Conservation (phyloP, 2,888 invertebrate genomes). For the Synergus laeviventris region DNA sequence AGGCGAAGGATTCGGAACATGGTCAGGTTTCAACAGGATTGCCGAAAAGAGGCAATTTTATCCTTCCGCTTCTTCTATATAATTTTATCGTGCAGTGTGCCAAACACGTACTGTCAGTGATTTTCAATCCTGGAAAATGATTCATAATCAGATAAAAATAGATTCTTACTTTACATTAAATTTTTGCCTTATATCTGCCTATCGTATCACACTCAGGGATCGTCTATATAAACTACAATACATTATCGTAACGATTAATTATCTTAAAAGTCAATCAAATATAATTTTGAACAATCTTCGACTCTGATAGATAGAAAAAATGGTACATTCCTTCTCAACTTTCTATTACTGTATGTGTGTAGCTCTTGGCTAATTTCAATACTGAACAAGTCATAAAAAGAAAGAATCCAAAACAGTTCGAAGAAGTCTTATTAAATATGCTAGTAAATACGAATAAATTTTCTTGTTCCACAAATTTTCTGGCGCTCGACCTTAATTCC, state of each 20-base stretch:
- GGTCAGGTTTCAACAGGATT: neutral
- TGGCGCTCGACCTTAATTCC: neutral
- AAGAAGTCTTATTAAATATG: neutral
- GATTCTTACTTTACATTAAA: neutral
- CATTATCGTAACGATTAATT: neutral
- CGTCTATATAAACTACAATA: too few relatives aligned
- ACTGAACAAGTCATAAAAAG: neutral
- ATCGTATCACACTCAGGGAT: too few relatives aligned
- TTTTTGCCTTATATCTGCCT: too few relatives aligned
- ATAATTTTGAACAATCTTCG: neutral
- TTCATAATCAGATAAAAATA: neutral
- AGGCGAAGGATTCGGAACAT: conserved; percentile 29
- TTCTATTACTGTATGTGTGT: neutral
- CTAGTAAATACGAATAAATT: neutral
- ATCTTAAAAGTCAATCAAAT: neutral
- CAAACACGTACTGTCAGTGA: neutral
- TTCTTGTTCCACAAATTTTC: neutral
- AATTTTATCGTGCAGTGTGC: neutral
- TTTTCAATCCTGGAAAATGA: neutral
- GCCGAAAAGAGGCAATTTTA: neutral
- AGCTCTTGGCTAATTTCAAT: neutral
- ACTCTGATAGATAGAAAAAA: neutral
- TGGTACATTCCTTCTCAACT: neutral
- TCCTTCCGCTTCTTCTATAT: neutral
- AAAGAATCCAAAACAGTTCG: neutral